Evolutionary conservation across 2,888 invertebrate genomes (phyloP), one percentile per base, ranked within the genome.

Genomic region (Leptura quadrifasciata): DNA sequence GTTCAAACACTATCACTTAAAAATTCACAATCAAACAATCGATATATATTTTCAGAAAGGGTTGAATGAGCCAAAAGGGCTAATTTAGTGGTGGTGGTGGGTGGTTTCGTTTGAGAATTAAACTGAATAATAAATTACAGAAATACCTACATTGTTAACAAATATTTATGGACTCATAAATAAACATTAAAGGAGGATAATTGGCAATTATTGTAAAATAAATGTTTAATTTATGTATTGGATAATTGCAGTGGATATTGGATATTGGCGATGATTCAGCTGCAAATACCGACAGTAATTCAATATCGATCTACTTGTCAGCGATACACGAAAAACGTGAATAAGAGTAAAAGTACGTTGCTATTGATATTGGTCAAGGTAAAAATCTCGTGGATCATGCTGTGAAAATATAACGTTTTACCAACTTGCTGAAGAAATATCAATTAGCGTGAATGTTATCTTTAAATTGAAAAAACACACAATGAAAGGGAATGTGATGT

Each of bases 321-420:
- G 70, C 54, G 27, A 39, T 54, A 76, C 77, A 80, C 77, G 78
- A 79, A 80, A 80, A 79, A 74, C 80, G 79, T 79, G 78, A 79
- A 80, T 79, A 74, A 77, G 78, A 79, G 80, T 80, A 80, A 79
- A 79, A 79, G 80, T 76, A 74, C 72, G 27, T 69, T 31, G 70
- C 60, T 73, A 77, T 74, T 79, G 79, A 79, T 79, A 64, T 65
- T 76, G 80, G 80, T 79, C 80, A 80, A 80, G 80, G 80, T 60
- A 70, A 78, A 76, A 75, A 79, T 73, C 24, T 47, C 61, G 24
- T 52, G 54, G 61, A 74, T 63, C 55, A 74, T 63, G 69, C 63
- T 63, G 74, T 15, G 63, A 63, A 74, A 69, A 74, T 55, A 24
- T 68, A 61, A 68, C 58, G 73, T 58, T 73, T 57, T 17, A 0